A percentile compares a stretch with the other conserved stretches of the same genome.
Conservation (phyloP, 2,113 vertebrate genomes). For the Isichthys henryi region DNA sequence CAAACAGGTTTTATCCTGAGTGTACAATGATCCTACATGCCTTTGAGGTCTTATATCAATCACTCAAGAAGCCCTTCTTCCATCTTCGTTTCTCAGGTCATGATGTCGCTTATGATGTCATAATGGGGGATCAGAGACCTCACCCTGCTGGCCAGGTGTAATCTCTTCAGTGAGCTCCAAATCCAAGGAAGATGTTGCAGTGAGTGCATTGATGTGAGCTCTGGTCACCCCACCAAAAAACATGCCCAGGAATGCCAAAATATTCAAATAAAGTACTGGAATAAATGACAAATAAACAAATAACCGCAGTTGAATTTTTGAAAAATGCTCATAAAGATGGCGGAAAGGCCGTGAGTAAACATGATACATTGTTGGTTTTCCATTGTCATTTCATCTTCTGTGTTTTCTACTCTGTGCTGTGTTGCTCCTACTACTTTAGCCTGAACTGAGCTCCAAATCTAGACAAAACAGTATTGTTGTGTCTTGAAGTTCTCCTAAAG, state of each 20-base stretch:
- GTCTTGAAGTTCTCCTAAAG: background rate
- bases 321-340: background rate
- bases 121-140: background rate
- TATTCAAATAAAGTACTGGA: background rate
- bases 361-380: background rate
- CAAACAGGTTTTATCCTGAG: background rate
- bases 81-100: background rate
- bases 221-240: background rate
- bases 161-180: background rate
- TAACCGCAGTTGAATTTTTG: background rate
- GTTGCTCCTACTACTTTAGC: background rate
- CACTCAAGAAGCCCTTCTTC: background rate
- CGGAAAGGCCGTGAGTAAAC: background rate
- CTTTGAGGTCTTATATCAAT: background rate
- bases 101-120: background rate
- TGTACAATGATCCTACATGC: background rate
- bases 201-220: background rate
- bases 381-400: background rate
- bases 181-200: background rate
- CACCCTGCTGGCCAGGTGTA: background rate
- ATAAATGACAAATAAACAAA: background rate
- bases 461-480: background rate
- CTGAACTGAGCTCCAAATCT: background rate
- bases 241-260: background rate
- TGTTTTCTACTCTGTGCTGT: background rate